A percentile compares a stretch with the other conserved stretches of the same genome.
These are phyloP conservation scores for Eulemur albifrons DNA, from an alignment of 2,797 vertebrate genomes.

Conservation along the genomic window DNA sequence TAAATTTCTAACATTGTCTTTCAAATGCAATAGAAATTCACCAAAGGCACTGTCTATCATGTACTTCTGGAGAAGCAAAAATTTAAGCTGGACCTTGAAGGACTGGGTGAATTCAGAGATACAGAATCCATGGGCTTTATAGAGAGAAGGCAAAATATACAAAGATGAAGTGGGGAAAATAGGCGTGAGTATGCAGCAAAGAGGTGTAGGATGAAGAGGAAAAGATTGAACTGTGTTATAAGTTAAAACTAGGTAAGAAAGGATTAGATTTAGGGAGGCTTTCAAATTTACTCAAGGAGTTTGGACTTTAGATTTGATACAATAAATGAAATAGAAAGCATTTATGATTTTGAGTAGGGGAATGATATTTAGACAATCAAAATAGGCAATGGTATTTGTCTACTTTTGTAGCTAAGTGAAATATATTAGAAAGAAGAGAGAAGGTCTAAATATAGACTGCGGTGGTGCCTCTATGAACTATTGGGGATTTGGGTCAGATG, in stretches of 20 bases:
- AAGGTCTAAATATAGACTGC: neutral
- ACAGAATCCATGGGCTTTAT: neutral
- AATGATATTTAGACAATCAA: neutral
- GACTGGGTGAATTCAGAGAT: neutral
- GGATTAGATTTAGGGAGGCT: neutral
- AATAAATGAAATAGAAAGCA: neutral
- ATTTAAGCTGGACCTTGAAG: neutral
- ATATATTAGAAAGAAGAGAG: neutral
- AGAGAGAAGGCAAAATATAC: neutral
- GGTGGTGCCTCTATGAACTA: neutral
- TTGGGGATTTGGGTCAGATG: neutral
- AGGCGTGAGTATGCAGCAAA: fast-evolving
- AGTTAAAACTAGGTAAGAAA: neutral
- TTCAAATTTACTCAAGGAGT: neutral
- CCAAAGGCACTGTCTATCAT: neutral
- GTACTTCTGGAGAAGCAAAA: neutral
- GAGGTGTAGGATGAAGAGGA: neutral
- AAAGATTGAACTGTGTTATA: neutral
- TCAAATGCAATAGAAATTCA: neutral
- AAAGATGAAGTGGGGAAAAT: neutral
- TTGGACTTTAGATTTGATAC: neutral
- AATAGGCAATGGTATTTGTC: neutral
- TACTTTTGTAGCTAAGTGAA: neutral
- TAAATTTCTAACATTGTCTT: neutral
- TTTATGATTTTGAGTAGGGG: neutral